phyloP scores from a whole-genome alignment of 1,140 invertebrate genomes.

The Hyles vespertilio region DNA sequence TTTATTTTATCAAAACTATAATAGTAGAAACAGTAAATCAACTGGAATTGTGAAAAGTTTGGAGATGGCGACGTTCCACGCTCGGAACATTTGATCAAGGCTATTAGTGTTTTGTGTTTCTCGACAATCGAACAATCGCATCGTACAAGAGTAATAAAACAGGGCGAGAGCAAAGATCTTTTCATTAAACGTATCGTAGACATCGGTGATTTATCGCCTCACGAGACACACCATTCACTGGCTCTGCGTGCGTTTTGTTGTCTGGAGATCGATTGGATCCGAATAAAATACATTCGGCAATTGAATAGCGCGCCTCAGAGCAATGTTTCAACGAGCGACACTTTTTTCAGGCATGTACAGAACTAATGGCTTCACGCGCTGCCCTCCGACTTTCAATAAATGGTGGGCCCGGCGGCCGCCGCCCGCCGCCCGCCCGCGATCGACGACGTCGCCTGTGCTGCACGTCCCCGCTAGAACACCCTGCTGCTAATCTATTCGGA shows the following conservation, averaged over 20 bases:
- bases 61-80: background rate
- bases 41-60: constrained; percentile 6
- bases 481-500: constrained; percentile 7
- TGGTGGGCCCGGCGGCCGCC: constrained; percentile 26
- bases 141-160: constrained; percentile 37
- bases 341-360: constrained; percentile 57
- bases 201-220: constrained; percentile 62
- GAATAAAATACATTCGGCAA: constrained; percentile 72
- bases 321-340: constrained; percentile 70
- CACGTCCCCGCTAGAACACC: background rate
- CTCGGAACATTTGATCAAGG: constrained; percentile 1
- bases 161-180: constrained; percentile 43
- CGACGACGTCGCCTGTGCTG: constrained; percentile 16
- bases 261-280: constrained; percentile 67
- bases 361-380: constrained; percentile 68
- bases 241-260: constrained; percentile 60
- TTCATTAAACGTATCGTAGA: constrained; percentile 67
- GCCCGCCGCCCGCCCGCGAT: constrained; percentile 24
- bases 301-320: constrained; percentile 62
- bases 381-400: constrained; percentile 68
- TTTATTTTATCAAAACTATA: constrained; percentile 2
- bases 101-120: constrained; percentile 5
- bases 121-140: too few species aligned
- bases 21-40: constrained; percentile 9
- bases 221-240: constrained; percentile 57